Percentiles rank a stretch among this genome's conserved stretches.
phyloP scores from a whole-genome alignment of 2,797 vertebrate genomes.

The Kryptopterus vitreolus region DNA sequence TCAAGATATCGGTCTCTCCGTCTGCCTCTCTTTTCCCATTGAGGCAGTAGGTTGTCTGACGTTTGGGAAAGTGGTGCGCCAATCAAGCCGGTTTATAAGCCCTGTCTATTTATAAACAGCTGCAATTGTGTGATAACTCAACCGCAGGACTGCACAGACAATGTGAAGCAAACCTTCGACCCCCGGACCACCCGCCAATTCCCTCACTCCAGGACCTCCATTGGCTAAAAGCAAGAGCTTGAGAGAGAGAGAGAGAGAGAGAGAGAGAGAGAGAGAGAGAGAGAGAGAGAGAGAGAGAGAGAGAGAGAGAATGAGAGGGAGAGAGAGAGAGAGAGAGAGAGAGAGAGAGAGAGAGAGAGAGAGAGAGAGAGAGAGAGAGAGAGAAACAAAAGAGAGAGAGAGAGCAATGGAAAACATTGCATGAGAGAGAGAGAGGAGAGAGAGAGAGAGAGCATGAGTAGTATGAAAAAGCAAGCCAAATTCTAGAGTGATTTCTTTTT shows the following conservation, averaged over 20 bases:
- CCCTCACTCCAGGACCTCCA: neutral
- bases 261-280: too few relatives aligned
- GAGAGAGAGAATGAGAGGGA: slow-evolving; percentile 44
- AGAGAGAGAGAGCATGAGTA: too few relatives aligned
- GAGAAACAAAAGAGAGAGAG: too few relatives aligned
- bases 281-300: too few relatives aligned
- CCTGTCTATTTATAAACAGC: slow-evolving; percentile 62
- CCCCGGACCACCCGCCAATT: neutral
- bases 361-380: too few relatives aligned
- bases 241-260: too few relatives aligned
- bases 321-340: too few relatives aligned
- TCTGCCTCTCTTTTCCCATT: neutral
- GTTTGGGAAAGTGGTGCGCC: neutral
- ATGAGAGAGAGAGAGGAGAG: too few relatives aligned
- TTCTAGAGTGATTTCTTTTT: slow-evolving; percentile 51
- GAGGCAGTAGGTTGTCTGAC: slow-evolving; percentile 15
- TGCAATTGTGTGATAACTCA: slow-evolving; percentile 62
- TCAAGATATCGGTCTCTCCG: slow-evolving; percentile 4
- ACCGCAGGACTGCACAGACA: slow-evolving; percentile 41
- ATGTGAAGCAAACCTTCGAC: slow-evolving; percentile 45
- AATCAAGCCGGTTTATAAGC: slow-evolving; percentile 42
- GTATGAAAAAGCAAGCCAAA: slow-evolving; percentile 49
- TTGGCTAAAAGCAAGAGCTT: neutral
- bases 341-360: too few relatives aligned
- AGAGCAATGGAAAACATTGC: slow-evolving; percentile 64